Evolutionary conservation across 2,797 vertebrate species (phyloP), one percentile per base, ranked within the genome.

Genomic region (Eremophila alpestris): DNA sequence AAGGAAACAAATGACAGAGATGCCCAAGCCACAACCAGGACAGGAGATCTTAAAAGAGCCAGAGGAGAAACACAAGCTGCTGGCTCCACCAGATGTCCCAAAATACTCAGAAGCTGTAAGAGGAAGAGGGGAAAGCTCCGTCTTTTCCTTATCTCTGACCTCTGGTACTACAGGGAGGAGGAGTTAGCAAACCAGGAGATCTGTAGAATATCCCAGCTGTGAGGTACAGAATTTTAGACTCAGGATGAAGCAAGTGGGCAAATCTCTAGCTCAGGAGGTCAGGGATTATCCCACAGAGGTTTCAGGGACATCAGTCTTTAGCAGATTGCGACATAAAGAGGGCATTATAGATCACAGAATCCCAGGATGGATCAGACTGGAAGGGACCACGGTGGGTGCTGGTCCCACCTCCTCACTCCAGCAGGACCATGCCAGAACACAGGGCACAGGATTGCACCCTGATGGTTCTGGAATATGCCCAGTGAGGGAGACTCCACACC

Each of bases 281-380:
- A 38, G 8, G 7, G 41, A 81, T 49, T 34, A 20, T 16, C 34
- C 38, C 82, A 54, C 16, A 38, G 9, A 23, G 34, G 49, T 60
- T 73, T 52, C 38, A 48, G 14, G 16, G 32, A 34, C 11, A 11
- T 36, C 36, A 32, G 3, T 18, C 16, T 68, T 59, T 11, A 46
- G 13, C 32, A 40, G 22, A 21, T 4, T 38, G 26, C 0, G 0
- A 20, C 23, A 52, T 0, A 17, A 65, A 56, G 16, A 40, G 34
- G 24, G 13, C 16, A n/a, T n/a, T 12, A 40, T 15, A 17, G 62
- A 29, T 17, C 24, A 54, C 40, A 69, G 48, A 21, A 54, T 5
- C 9, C n/a, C n/a, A 24, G 13, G 29, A 4, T 23, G n/a, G 16
- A 2, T 52, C 19, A 40, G 71, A 2, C 13, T 54, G 55, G 13